Evolutionary conservation across 2,113 vertebrate species (phyloP), one percentile per base, ranked within the genome.

Genomic region (Trinectes maculatus): DNA sequence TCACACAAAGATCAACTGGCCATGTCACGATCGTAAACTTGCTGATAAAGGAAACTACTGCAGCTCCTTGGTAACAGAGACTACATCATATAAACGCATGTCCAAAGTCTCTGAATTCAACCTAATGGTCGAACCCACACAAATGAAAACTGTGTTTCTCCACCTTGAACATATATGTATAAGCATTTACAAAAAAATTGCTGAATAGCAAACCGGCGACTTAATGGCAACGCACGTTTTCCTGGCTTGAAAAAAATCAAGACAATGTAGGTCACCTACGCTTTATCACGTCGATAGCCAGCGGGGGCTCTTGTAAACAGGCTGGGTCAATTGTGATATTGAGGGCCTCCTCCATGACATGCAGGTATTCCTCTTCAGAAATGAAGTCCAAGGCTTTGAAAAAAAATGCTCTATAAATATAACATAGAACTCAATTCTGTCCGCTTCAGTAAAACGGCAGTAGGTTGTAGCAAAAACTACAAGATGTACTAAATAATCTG

Each of bases 301-400:
- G 67, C 0, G 92, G 91, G 1, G 90, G 89, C 22, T 90, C 75
- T 5, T 83, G 84, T 79, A 93, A 86, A 86, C 92, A 93, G 25
- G 83, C 72, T 1, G 91, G 92, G 65, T 92, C 54, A 5, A 92
- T 83, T 19, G 89, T 92, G 61, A 18, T n/a, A 66, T 92, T 92
- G 21, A 77, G 6, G 4, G 24, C 8, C 51, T 92, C 89, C 68
- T 92, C 89, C 85, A 90, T 86, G 51, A 31, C 8, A 7, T 15
- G 40, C 37, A 46, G 57, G 40, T 24, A 1, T 18, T 59, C 59
- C 42, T 66, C 57, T 29, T 25, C 6, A 49, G 18, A 63, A 39
- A 34, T 19, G 46, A 6, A 29, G 9, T 31, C 29, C 56, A 12
- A 21, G 19, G 11, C 11, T 26, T 7, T 25, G 12, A 71, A 31